Evolutionary conservation across 2,888 invertebrate species (phyloP), one percentile per base, ranked within the genome.

Genomic region (Ceriagrion tenellum): DNA sequence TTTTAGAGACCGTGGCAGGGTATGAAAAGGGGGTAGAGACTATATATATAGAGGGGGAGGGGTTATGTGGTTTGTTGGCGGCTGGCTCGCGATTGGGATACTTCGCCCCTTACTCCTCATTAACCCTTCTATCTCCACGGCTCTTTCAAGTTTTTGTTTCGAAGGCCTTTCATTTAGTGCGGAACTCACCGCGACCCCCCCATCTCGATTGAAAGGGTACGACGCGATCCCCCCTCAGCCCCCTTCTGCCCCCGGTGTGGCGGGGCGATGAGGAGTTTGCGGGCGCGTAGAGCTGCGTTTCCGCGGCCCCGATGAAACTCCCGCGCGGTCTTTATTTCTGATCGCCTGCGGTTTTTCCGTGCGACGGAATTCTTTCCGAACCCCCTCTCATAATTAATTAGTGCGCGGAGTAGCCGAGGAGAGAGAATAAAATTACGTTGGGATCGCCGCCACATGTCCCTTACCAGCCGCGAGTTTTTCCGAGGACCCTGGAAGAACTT

Each of bases 91-190:
- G 69, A 93, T 93, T 93, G 93, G 93, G 69, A 63, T 69, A 93
- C 93, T 91, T 81, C 69, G 74, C 69, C 63, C 47, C 63, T 93
- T 74, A 74, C 69, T 47, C 69, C 93, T 93, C 69, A 93, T 93
- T 93, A 93, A 93, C 93, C 69, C 93, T 74, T 93, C 69, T 91
- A 56, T 93, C 93, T 93, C 47, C n/a, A 47, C 13, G 81, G 35
- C 13, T 69, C 40, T 40, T 93, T 63, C 23, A 40, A 47, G 35
- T 69, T 93, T 93, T 69, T 47, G 69, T 81, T 35, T 35, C 26
- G 81, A 30, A 81, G 81, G 30, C 35, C 81, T 81, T 81, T 81
- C 26, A 81, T 81, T 81, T 16, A 16, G 20, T 26, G 13, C 35
- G 13, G 81, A 93, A 47, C 63, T 59, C 55, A n/a, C 63, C 93